These are phyloP conservation scores for Eulemur albifrons DNA, from an alignment of 2,797 vertebrate genomes.

Conservation along the genomic window DNA sequence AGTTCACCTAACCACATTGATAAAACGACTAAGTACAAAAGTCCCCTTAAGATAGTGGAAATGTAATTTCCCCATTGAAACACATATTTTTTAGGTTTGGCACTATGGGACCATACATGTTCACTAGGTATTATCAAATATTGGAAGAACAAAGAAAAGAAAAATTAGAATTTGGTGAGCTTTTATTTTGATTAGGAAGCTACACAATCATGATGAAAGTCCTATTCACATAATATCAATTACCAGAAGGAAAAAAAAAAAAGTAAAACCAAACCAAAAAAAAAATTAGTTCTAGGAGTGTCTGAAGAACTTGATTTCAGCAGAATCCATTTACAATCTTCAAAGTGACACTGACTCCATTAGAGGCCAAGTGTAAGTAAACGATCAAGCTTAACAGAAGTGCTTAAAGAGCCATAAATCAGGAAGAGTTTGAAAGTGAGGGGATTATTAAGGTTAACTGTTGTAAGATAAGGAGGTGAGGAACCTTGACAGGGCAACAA, in stretches of 20 bases:
- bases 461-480: conserved; percentile 67
- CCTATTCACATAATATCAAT: conserved; percentile 48
- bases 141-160: not conserved
- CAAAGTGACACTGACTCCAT: conserved; percentile 69
- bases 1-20: not conserved
- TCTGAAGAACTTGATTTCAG: conserved; percentile 75
- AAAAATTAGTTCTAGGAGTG: not conserved
- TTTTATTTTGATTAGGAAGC: conserved; percentile 29
- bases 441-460: conserved; percentile 77
- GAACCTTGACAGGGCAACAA: conserved; percentile 71
- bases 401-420: conserved; percentile 67
- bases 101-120: not conserved
- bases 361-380: conserved; percentile 74
- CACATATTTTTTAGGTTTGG: not conserved
- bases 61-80: not conserved
- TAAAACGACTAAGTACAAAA: not conserved
- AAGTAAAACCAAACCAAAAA: not conserved
- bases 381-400: conserved; percentile 67
- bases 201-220: not conserved
- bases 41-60: not conserved
- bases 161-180: not conserved
- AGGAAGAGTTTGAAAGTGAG: conserved; percentile 73
- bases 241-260: not conserved
- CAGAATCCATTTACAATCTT: conserved; percentile 74
- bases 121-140: not conserved